phyloP scores from a whole-genome alignment of 2,113 vertebrate species.

The Columbina picui region DNA sequence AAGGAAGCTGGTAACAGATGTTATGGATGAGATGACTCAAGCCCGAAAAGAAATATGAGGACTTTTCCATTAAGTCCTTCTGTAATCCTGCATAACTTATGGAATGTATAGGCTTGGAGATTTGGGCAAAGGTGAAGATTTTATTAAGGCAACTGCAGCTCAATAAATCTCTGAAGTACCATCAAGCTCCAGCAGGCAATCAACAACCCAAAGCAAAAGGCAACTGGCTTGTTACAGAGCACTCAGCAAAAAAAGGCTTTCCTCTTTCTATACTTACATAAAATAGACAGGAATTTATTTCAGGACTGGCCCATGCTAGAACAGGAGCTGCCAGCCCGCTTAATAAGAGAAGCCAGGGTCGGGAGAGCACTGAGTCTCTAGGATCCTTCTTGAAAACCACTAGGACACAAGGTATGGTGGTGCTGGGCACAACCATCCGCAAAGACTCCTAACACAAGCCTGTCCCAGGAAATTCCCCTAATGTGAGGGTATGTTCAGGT shows the following conservation, averaged over 20 bases:
- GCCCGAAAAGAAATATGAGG: neutral
- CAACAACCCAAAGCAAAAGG: neutral
- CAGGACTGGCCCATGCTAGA: neutral
- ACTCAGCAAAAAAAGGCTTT: neutral
- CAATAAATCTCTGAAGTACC: neutral
- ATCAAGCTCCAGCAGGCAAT: neutral
- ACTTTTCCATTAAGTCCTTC: neutral
- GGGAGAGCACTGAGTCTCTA: neutral
- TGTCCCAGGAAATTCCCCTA: neutral
- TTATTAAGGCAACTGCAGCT: conserved; percentile 2
- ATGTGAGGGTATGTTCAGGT: neutral
- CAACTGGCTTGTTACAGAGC: neutral
- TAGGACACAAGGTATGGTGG: neutral
- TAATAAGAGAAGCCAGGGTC: neutral
- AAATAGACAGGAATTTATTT: neutral
- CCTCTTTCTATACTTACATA: neutral
- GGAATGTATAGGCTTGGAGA: neutral
- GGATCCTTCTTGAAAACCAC: neutral
- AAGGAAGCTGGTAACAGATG: neutral
- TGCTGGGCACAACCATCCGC: neutral
- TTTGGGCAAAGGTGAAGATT: conserved; percentile 24
- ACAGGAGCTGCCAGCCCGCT: neutral
- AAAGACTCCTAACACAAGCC: neutral
- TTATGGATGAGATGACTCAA: neutral
- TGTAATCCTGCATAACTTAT: neutral